phyloP scores from a whole-genome alignment of 1,140 invertebrate species.

The Papilio machaon region DNA sequence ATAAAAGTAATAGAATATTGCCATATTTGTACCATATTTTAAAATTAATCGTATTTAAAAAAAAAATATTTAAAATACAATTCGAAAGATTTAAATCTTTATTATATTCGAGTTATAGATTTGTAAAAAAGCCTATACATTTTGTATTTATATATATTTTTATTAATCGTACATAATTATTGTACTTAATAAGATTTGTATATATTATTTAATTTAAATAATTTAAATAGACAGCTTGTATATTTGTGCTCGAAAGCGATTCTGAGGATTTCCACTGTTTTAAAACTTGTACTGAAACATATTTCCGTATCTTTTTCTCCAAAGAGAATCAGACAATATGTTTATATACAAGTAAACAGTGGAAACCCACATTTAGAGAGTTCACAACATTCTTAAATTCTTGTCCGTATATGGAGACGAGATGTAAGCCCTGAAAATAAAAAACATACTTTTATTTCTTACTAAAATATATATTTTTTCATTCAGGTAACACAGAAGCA shows the following conservation, averaged over 20 bases:
- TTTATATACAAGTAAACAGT: conserved; percentile 68
- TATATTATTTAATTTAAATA: conserved; percentile 58
- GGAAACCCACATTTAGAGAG: conserved; percentile 40
- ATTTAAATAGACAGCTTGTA: conserved; percentile 61
- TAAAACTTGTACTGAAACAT: not conserved
- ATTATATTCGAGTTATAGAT: conserved; percentile 51
- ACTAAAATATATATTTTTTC: conserved; percentile 25
- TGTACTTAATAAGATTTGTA: conserved; percentile 64
- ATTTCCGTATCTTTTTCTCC: not conserved
- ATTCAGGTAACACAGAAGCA: conserved; percentile 39
- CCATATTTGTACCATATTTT: not conserved
- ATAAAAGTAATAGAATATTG: not conserved
- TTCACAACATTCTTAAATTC: conserved; percentile 84
- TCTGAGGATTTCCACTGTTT: not conserved
- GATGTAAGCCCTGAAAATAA: conserved; percentile 82
- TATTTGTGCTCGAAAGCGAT: conserved; percentile 40
- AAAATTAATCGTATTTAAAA: not conserved
- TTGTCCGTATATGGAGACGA: conserved; percentile 84
- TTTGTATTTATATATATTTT: too few relatives aligned
- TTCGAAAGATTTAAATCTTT: not conserved
- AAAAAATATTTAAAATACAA: not conserved
- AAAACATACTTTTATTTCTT: conserved; percentile 48
- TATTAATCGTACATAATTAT: conserved; percentile 58
- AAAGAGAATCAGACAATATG: conserved; percentile 17
- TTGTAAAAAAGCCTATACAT: conserved; percentile 73